A percentile compares a stretch with the other conserved stretches of the same genome.
Conservation (phyloP, 2,888 invertebrate genomes). For the Cynaeus angustus region DNA sequence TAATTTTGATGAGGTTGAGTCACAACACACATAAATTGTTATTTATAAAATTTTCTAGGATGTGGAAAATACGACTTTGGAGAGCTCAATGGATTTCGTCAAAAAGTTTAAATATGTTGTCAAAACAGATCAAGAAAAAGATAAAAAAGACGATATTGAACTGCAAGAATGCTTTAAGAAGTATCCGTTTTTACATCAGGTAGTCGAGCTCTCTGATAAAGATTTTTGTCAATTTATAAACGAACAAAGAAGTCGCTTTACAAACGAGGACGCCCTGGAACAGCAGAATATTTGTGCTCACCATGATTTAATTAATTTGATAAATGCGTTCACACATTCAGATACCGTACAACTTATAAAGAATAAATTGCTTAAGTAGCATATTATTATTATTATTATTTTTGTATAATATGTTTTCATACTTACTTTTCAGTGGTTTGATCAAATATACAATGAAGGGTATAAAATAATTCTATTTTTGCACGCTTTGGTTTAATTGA, state of each 20-base stretch:
- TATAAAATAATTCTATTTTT: no score
- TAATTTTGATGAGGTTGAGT: constrained; percentile 74
- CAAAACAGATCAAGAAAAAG: constrained; percentile 2
- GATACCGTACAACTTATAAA: constrained; percentile 74
- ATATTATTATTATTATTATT: no score
- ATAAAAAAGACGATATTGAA: background rate
- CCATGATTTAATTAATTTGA: constrained; percentile 71
- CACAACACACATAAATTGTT: background rate
- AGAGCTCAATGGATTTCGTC: constrained; percentile 52
- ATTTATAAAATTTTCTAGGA: constrained; percentile 50
- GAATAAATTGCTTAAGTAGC: constrained; percentile 63
- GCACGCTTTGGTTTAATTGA: no score
- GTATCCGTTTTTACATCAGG: constrained; percentile 52
- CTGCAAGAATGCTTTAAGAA: background rate
- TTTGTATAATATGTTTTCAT: no score
- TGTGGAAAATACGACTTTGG: constrained; percentile 41
- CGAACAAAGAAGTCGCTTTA: constrained; percentile 60
- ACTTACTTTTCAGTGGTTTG: no score
- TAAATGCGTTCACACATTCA: constrained; percentile 80
- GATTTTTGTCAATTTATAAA: constrained; percentile 59
- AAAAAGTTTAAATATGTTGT: constrained; percentile 51
- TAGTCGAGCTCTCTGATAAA: constrained; percentile 54
- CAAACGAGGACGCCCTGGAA: background rate
- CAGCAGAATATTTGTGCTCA: background rate
- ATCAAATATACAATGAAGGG: no score